phyloP scores from a whole-genome alignment of 2,888 invertebrate species.

The Nebria salina region DNA sequence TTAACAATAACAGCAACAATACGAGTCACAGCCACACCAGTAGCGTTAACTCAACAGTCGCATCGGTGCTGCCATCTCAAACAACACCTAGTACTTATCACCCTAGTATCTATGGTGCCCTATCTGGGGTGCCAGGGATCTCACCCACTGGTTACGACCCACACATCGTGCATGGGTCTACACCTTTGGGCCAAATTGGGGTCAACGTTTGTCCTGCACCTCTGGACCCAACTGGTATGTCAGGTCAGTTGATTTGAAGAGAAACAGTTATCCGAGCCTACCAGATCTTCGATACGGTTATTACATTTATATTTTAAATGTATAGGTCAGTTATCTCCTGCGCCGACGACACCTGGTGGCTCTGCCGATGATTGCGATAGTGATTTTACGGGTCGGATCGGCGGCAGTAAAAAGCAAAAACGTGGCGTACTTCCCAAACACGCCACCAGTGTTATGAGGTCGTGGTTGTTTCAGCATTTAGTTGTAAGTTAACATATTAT shows the following conservation, averaged over 20 bases:
- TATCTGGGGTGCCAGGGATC: constrained; percentile 59
- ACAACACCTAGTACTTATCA: constrained; percentile 51
- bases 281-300: too few relatives aligned
- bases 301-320: constrained; percentile 58
- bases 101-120: constrained; percentile 46
- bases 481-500: constrained; percentile 73
- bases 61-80: constrained; percentile 56
- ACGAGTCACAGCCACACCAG: constrained; percentile 51
- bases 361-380: constrained; percentile 69
- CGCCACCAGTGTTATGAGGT: constrained; percentile 95
- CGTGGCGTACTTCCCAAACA: constrained; percentile 94
- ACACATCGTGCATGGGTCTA: constrained; percentile 81
- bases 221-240: constrained; percentile 61
- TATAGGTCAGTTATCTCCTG: constrained; percentile 68
- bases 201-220: constrained; percentile 72
- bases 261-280: background rate
- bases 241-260: constrained; percentile 57
- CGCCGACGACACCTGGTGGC: constrained; percentile 69
- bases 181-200: constrained; percentile 79
- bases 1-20: constrained; percentile 45
- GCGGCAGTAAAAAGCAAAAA: constrained; percentile 73
- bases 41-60: constrained; percentile 56
- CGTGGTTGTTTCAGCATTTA: constrained; percentile 96
- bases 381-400: constrained; percentile 59
- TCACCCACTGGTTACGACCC: constrained; percentile 55